Conservation (phyloP, 1,140 invertebrate genomes). For the Aphis craccivora region DNA sequence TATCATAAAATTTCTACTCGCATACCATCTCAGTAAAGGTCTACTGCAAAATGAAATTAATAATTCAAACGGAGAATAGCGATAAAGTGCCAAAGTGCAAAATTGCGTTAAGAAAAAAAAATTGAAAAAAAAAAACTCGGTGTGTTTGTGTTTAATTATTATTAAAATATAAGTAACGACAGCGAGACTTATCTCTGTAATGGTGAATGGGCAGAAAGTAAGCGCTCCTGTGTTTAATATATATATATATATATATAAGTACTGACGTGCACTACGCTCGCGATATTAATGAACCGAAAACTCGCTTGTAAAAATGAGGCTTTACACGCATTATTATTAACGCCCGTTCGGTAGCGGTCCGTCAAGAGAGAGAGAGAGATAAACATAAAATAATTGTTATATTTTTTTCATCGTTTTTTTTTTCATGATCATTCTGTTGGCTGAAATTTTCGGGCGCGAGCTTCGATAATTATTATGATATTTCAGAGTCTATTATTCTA, state of each 20-base stretch:
- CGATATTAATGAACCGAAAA: conserved; percentile 20
- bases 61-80: background rate
- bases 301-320: background rate
- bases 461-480: background rate
- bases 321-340: background rate
- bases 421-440: background rate
- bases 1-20: background rate
- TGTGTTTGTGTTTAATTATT: conserved; percentile 1
- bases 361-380: background rate
- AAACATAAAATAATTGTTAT: background rate
- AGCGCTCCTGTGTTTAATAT: background rate
- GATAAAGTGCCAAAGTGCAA: background rate
- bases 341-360: background rate
- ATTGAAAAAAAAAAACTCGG: background rate
- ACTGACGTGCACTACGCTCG: background rate
- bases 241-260: conserved; percentile 15
- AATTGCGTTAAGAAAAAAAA: background rate
- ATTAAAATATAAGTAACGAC: conserved; percentile 18
- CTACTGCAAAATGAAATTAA: background rate
- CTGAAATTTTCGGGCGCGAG: background rate
- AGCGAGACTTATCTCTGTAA: background rate
- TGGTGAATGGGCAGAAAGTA: no score
- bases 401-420: background rate
- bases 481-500: conserved; percentile 2
- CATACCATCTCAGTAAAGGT: background rate